phyloP scores from a whole-genome alignment of 2,113 vertebrate genomes.

The Coracopsis vasa region DNA sequence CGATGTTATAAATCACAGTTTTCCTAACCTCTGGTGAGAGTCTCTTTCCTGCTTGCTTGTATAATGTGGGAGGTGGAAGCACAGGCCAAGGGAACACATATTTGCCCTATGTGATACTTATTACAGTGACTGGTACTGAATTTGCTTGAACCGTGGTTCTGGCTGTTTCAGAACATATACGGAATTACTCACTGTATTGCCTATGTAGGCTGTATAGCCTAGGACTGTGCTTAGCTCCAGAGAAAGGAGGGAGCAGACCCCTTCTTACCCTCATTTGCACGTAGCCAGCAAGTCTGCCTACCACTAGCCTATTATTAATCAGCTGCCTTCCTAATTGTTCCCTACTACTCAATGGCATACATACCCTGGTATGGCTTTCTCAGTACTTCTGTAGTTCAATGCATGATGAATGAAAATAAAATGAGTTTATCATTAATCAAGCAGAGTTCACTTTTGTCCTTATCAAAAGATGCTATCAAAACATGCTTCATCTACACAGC shows the following conservation, averaged over 20 bases:
- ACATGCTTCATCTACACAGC: neutral
- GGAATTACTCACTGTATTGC: neutral
- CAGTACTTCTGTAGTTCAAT: neutral
- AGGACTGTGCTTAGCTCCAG: neutral
- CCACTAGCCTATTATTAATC: neutral
- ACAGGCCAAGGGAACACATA: neutral
- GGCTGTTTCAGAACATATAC: neutral
- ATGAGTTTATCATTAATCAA: neutral
- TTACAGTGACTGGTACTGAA: accelerated
- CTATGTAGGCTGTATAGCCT: accelerated
- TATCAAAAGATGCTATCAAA: neutral
- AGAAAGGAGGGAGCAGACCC: neutral
- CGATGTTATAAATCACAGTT: constrained; percentile 21
- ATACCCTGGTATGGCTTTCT: neutral
- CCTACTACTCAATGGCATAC: neutral
- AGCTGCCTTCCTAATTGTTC: neutral
- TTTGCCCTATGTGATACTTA: neutral
- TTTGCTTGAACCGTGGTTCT: neutral
- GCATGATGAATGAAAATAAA: neutral
- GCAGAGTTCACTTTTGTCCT: neutral
- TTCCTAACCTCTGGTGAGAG: neutral
- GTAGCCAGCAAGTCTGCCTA: neutral
- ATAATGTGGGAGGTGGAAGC: neutral
- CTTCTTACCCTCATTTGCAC: neutral
- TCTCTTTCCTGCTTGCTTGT: neutral